Evolutionary conservation across 1,140 invertebrate genomes (phyloP).

Genomic region (Acromyrmex charruanus): DNA sequence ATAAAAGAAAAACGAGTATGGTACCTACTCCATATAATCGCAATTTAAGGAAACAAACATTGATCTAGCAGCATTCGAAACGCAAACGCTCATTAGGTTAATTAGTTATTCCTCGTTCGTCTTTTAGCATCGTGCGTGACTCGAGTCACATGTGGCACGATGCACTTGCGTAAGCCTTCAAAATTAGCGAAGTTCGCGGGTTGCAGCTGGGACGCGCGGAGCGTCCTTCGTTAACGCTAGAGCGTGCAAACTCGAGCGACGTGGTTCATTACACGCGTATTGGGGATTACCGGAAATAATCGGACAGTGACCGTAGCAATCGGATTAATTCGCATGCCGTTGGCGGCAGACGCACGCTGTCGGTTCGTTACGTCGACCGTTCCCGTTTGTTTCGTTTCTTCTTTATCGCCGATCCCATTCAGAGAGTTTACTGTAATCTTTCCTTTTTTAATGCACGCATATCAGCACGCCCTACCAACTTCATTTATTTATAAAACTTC

Average conservation of each 20-base stretch:
- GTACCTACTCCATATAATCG: neutral
- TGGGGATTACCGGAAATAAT: constrained; percentile 67
- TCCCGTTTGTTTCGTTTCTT: constrained; percentile 46
- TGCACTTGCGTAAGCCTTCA: constrained; percentile 62
- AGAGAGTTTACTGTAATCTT: constrained; percentile 28
- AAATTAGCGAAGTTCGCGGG: constrained; percentile 50
- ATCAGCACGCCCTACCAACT: neutral
- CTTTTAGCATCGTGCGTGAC: constrained; percentile 53
- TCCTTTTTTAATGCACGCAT: constrained; percentile 43
- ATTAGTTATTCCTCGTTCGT: constrained; percentile 46
- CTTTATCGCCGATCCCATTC: constrained; percentile 12
- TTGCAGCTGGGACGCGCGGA: constrained; percentile 17
- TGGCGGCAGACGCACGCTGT: constrained; percentile 27
- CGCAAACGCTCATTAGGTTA: neutral
- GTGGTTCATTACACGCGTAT: constrained; percentile 64
- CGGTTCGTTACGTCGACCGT: constrained; percentile 43
- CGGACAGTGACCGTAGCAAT: constrained; percentile 66
- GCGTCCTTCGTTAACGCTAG: constrained; percentile 31
- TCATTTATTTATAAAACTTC: too few relatives aligned
- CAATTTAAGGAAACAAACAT: neutral
- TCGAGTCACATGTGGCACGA: constrained; percentile 47
- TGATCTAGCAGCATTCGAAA: neutral
- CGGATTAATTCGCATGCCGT: constrained; percentile 54
- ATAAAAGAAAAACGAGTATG: neutral
- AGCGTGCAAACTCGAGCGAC: constrained; percentile 55